These are phyloP conservation scores for Formica aserva DNA, from an alignment of 2,888 invertebrate species.

Conservation along the genomic window DNA sequence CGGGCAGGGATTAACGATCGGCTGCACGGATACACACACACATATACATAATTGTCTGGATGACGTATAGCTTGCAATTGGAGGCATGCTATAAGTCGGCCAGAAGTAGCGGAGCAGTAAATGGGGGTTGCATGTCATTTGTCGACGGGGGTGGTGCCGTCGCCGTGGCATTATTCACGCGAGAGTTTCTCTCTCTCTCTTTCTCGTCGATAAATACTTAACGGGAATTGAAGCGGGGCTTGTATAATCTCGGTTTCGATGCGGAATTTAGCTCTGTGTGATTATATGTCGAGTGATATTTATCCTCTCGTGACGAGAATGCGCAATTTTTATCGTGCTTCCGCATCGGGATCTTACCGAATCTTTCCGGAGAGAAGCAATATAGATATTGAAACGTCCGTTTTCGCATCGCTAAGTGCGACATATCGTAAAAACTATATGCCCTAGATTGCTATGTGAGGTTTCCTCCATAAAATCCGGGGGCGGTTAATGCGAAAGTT, in stretches of 20 bases:
- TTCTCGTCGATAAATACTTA: conserved; percentile 16
- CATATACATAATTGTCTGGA: conserved; percentile 5
- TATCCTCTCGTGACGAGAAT: background rate
- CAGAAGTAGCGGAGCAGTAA: conserved; percentile 48
- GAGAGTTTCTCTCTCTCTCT: conserved; percentile 14
- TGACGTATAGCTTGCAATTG: conserved; percentile 41
- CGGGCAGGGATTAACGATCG: conserved; percentile 50
- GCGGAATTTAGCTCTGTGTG: conserved; percentile 1
- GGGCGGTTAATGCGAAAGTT: background rate
- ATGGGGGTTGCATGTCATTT: conserved; percentile 51
- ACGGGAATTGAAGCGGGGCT: background rate
- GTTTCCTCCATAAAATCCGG: background rate
- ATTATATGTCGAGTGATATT: conserved; percentile 12
- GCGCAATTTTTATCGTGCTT: conserved; percentile 1
- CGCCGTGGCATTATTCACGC: conserved; percentile 44
- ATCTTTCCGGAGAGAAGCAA: background rate
- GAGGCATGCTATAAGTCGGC: conserved; percentile 41
- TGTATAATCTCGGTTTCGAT: conserved; percentile 27
- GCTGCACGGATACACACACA: background rate
- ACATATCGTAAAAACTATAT: background rate
- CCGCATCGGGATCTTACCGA: background rate
- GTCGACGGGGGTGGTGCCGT: conserved; percentile 28
- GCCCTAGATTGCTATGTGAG: background rate
- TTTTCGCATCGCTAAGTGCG: background rate
- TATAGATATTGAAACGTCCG: background rate